A percentile compares a stretch with the other conserved stretches of the same genome.
Conservation (phyloP, 2,797 vertebrate species). For the Acridotheres tristis region DNA sequence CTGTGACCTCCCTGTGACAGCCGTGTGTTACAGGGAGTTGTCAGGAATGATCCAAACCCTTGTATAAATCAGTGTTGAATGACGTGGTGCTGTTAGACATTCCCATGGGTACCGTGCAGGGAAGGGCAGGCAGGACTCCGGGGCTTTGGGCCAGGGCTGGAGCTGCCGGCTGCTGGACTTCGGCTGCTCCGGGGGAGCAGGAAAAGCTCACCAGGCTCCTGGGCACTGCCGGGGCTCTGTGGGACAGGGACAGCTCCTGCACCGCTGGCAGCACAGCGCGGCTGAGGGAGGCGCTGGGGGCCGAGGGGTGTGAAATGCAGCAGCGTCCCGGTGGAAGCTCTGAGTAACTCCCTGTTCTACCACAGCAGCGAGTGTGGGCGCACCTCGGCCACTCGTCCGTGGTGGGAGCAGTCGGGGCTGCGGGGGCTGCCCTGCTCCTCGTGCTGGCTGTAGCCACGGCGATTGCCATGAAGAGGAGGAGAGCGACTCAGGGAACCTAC, state of each 20-base stretch:
- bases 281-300: not conserved
- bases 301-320: not conserved
- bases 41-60: not conserved
- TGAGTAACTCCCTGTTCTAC: conserved; percentile 56
- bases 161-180: not conserved
- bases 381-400: conserved; percentile 65
- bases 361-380: conserved; percentile 51
- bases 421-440: conserved; percentile 60
- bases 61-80: not conserved
- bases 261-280: not conserved
- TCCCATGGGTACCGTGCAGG: not conserved
- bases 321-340: not conserved
- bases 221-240: not conserved
- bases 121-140: rapidly evolving
- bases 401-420: conserved; percentile 63
- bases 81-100: not conserved
- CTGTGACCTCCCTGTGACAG: not conserved
- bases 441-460: not conserved
- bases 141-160: not conserved
- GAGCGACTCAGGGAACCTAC: conserved; percentile 76
- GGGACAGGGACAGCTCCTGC: not conserved
- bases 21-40: not conserved
- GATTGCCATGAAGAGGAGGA: conserved; percentile 65
- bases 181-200: not conserved
- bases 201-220: not conserved